Conservation (phyloP, 2,113 vertebrate genomes). For the Ciconia maguari region DNA sequence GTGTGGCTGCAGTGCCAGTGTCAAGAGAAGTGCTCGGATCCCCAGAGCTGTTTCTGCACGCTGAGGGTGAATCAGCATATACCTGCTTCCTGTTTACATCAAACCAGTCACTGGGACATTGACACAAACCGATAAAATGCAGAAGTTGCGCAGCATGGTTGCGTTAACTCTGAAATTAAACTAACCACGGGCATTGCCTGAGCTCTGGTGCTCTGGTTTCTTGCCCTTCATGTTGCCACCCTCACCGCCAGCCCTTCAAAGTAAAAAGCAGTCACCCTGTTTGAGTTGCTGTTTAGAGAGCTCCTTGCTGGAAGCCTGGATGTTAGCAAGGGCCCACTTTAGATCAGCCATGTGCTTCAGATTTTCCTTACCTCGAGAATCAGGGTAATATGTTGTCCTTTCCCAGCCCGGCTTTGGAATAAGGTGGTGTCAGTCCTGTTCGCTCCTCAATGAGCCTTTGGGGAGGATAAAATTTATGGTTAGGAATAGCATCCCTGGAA, state of each 20-base stretch:
- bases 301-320: not conserved
- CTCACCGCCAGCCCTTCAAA: not conserved
- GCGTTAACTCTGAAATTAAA: accelerated
- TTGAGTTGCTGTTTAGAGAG: not conserved
- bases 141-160: not conserved
- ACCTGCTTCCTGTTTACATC: not conserved
- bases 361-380: accelerated
- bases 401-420: not conserved
- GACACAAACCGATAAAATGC: not conserved
- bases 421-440: accelerated
- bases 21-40: not conserved
- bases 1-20: accelerated
- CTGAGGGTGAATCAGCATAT: not conserved
- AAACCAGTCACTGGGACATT: accelerated
- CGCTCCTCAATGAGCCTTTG: accelerated
- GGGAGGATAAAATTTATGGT: accelerated
- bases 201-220: not conserved
- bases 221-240: not conserved
- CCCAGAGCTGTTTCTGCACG: accelerated
- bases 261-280: not conserved
- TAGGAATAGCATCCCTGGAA: not conserved
- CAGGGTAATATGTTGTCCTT: accelerated
- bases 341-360: not conserved
- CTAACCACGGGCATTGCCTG: accelerated
- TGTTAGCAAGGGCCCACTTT: not conserved